Conservation (phyloP, 2,888 invertebrate genomes). For the Conistra vaccinii region DNA sequence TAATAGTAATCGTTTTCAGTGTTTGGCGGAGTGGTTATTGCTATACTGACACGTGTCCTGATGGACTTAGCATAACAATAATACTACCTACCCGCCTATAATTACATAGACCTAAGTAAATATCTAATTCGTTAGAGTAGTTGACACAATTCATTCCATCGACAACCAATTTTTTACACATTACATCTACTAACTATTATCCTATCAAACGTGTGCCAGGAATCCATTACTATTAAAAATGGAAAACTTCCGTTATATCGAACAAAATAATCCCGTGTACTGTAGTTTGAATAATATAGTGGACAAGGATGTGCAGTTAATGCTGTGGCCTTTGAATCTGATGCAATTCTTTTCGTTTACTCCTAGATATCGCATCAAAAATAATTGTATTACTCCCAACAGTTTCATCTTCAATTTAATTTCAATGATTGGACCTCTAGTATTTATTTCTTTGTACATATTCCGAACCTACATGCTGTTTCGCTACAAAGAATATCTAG, state of each 20-base stretch:
- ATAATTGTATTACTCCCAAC: neutral
- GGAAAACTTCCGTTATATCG: neutral
- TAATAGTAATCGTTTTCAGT: neutral
- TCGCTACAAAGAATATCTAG: neutral
- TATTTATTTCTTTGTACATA: slow-evolving; percentile 3
- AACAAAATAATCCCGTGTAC: neutral
- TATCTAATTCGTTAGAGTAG: neutral
- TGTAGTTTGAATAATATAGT: neutral
- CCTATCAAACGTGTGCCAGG: neutral
- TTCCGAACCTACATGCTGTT: neutral
- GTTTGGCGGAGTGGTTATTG: too few species aligned
- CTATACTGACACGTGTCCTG: too few species aligned
- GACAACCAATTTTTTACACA: too few species aligned
- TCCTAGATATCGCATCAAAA: slow-evolving; percentile 22
- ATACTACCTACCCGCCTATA: neutral
- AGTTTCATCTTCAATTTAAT: neutral
- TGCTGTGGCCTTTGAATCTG: slow-evolving; percentile 25
- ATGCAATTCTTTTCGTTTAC: neutral
- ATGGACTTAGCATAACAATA: neutral
- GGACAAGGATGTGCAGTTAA: slow-evolving; percentile 27
- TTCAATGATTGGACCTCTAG: neutral
- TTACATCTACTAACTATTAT: neutral
- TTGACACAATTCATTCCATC: neutral
- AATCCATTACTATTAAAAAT: neutral
- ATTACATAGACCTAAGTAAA: neutral